phyloP scores from a whole-genome alignment of 2,888 invertebrate genomes.

The Melieria crassipennis region DNA sequence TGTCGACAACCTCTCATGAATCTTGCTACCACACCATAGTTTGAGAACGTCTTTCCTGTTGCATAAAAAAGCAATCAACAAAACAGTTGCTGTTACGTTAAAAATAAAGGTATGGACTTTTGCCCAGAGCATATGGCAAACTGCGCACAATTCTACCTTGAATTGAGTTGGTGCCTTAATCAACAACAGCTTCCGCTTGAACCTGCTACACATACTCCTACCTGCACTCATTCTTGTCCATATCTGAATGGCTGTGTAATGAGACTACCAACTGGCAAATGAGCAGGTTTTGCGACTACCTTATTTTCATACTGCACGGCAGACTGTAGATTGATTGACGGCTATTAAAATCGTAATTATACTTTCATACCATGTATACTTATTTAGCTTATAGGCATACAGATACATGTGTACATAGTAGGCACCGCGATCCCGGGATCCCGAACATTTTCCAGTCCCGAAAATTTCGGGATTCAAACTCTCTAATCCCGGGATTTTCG shows the following conservation, averaged over 20 bases:
- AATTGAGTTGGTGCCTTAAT: conserved; percentile 36
- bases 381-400: conserved; percentile 25
- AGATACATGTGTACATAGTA: not conserved
- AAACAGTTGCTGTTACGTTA: conserved; percentile 36
- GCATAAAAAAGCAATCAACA: conserved; percentile 40
- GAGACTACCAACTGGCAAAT: conserved; percentile 39
- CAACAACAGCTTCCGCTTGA: conserved; percentile 41
- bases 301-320: conserved; percentile 52
- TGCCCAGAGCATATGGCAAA: conserved; percentile 38
- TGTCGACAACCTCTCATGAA: conserved; percentile 48
- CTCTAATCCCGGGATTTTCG: too few species aligned
- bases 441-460: too few species aligned
- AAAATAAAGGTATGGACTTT: conserved; percentile 42
- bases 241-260: conserved; percentile 39
- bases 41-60: conserved; percentile 19
- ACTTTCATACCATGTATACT: conserved; percentile 39
- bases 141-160: conserved; percentile 33
- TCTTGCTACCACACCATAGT: conserved; percentile 19
- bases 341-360: conserved; percentile 40
- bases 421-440: too few species aligned
- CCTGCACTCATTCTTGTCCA: too few species aligned
- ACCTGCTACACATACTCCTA: conserved; percentile 29
- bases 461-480: too few species aligned
- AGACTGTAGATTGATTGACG: conserved; percentile 42
- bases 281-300: conserved; percentile 48